phyloP scores from a whole-genome alignment of 2,113 vertebrate species.

The Lepisosteus osseus region DNA sequence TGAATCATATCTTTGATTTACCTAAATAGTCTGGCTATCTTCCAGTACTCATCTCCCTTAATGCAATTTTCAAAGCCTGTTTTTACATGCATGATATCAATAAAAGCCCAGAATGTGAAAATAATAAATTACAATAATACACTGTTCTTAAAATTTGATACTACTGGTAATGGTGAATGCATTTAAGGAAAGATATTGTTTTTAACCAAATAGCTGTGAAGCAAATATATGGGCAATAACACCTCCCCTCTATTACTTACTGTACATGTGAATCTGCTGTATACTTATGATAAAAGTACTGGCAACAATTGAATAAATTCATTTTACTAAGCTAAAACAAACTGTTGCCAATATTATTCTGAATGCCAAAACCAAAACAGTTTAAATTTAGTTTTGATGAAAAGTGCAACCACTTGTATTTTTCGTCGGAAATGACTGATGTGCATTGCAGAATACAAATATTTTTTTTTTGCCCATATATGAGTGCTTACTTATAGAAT shows the following conservation, averaged over 20 bases:
- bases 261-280: not conserved
- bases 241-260: constrained; percentile 12
- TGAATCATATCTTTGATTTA: constrained; percentile 64
- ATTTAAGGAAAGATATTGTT: constrained; percentile 26
- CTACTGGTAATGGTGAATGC: constrained; percentile 25
- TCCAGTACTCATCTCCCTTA: constrained; percentile 50
- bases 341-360: not conserved
- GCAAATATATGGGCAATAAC: constrained; percentile 23
- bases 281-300: not conserved
- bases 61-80: constrained; percentile 52
- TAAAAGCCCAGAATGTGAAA: not conserved
- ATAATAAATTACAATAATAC: constrained; percentile 13
- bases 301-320: constrained; percentile 5
- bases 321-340: not conserved
- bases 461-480: too few relatives aligned
- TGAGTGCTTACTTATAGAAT: too few relatives aligned
- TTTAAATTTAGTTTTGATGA: too few relatives aligned
- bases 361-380: too few relatives aligned
- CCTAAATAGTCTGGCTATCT: constrained; percentile 55
- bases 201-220: constrained; percentile 31
- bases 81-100: constrained; percentile 50
- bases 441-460: too few relatives aligned
- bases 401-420: too few relatives aligned
- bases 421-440: too few relatives aligned
- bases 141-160: constrained; percentile 24